phyloP scores from a whole-genome alignment of 2,797 vertebrate genomes.

The Mus minutoides region DNA sequence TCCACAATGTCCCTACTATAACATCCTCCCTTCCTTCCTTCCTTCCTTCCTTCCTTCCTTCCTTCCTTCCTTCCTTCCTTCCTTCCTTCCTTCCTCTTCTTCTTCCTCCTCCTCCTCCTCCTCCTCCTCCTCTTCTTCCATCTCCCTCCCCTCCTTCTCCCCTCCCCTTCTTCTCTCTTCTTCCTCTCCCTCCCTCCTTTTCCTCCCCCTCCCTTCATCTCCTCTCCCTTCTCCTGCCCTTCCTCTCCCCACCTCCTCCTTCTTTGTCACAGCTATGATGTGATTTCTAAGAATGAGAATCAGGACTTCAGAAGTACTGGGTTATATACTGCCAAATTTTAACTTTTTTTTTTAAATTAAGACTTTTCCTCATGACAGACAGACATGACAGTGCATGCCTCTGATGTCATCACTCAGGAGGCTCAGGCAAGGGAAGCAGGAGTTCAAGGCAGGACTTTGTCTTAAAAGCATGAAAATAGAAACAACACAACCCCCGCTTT shows the following conservation, averaged over 20 bases:
- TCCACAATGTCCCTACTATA: not conserved
- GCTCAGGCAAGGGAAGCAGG: not conserved
- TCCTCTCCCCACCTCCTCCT: accelerated
- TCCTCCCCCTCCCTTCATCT: accelerated
- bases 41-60: not conserved
- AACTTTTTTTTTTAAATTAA: not conserved
- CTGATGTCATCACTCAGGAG: not conserved
- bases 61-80: too few species aligned
- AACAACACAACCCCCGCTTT: not conserved
- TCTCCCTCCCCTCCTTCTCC: accelerated
- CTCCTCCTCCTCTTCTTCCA: too few species aligned
- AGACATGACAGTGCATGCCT: not conserved
- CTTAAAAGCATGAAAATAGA: not conserved
- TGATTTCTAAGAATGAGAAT: not conserved
- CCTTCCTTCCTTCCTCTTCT: accelerated
- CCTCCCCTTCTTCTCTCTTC: too few species aligned
- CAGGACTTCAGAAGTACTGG: not conserved
- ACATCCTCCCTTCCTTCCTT: not conserved
- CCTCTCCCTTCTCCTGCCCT: not conserved
- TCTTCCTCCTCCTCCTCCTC: not conserved
- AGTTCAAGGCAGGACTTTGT: not conserved
- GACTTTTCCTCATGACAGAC: not conserved
- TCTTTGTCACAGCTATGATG: not conserved
- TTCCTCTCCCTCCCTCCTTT: too few species aligned
- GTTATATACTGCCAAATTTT: not conserved